A percentile compares a stretch with the other conserved stretches of the same genome.
Conservation (phyloP, 2,113 vertebrate genomes). For the Psittacus erithacus region DNA sequence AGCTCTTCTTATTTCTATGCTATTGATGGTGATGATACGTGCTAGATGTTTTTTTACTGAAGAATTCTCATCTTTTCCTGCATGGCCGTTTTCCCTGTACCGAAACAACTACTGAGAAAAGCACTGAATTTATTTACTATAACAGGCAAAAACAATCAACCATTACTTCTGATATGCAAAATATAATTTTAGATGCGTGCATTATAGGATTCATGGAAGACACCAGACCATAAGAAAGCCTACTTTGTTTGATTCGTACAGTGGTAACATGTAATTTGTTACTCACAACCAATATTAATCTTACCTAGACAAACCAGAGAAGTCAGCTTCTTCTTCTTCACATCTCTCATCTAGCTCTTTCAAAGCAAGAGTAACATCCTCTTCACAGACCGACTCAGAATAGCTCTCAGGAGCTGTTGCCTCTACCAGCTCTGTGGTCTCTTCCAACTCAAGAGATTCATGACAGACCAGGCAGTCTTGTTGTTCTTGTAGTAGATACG, state of each 20-base stretch:
- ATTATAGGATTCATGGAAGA: background rate
- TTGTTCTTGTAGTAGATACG: constrained; percentile 81
- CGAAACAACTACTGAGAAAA: background rate
- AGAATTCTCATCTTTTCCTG: background rate
- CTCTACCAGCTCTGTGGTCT: constrained; percentile 82
- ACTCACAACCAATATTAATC: background rate
- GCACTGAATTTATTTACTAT: background rate
- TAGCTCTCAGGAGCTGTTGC: constrained; percentile 81
- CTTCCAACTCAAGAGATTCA: constrained; percentile 83
- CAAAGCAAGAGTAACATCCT: constrained; percentile 93
- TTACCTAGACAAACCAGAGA: constrained; percentile 93
- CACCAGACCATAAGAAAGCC: background rate
- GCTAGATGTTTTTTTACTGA: background rate
- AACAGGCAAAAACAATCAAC: background rate
- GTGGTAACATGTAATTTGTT: background rate
- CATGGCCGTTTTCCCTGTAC: background rate
- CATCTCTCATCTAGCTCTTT: constrained; percentile 96
- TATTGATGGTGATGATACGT: background rate
- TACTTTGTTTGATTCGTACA: background rate
- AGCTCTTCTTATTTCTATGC: background rate
- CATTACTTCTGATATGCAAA: background rate
- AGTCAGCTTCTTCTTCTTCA: constrained; percentile 93
- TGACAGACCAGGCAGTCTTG: constrained; percentile 81
- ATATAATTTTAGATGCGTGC: background rate
- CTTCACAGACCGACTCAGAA: constrained; percentile 90